Evolutionary conservation across 2,888 invertebrate genomes (phyloP).

Genomic region (Netelia virgata): DNA sequence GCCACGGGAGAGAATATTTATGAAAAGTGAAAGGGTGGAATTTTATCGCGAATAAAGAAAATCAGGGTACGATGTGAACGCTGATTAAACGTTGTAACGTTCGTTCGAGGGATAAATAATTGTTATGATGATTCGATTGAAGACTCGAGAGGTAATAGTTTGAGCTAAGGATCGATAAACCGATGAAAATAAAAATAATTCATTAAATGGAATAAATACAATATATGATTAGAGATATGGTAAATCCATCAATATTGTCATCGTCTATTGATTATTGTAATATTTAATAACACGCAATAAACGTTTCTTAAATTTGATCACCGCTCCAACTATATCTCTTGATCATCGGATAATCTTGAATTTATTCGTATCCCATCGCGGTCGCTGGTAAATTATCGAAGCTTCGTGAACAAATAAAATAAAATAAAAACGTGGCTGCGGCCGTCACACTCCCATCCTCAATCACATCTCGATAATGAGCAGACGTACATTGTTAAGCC

Average conservation of each 20-base stretch:
- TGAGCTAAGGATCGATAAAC: neutral
- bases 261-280: no score
- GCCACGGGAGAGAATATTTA: neutral
- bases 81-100: neutral
- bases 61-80: conserved; percentile 11
- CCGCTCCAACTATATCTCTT: no score
- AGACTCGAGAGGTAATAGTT: neutral
- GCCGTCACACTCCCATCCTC: no score
- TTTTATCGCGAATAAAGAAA: neutral
- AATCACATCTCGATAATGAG: no score
- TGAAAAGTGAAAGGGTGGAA: conserved; percentile 12
- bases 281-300: no score
- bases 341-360: no score
- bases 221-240: neutral
- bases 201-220: neutral
- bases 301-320: no score
- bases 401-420: no score
- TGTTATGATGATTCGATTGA: neutral
- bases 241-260: no score
- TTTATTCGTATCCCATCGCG: no score
- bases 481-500: neutral
- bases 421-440: no score
- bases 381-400: no score
- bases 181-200: neutral
- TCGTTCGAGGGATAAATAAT: neutral